These are phyloP conservation scores for Lucifuga dentata DNA, from an alignment of 2,113 vertebrate species.

Conservation along the genomic window DNA sequence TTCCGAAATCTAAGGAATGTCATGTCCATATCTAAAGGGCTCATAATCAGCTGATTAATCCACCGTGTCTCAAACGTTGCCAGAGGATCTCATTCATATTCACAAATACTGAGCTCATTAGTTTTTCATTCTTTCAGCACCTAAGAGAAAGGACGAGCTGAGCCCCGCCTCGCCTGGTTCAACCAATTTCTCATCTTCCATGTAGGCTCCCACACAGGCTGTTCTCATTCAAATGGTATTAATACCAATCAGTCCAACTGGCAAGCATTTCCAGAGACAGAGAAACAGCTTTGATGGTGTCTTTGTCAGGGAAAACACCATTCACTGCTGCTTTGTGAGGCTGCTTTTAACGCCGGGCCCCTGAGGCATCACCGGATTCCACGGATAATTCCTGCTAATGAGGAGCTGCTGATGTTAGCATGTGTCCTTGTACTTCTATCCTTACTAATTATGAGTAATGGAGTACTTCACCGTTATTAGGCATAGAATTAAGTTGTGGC, in stretches of 20 bases:
- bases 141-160: background rate
- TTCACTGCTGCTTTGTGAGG: slow-evolving; percentile 6
- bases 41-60: too few species aligned
- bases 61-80: too few species aligned
- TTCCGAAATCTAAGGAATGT: too few species aligned
- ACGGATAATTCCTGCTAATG: slow-evolving; percentile 10
- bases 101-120: slow-evolving; percentile 16
- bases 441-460: too few species aligned
- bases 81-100: background rate
- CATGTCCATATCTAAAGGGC: too few species aligned
- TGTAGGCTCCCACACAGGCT: slow-evolving; percentile 14
- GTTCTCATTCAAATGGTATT: slow-evolving; percentile 28
- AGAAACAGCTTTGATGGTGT: background rate
- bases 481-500: too few species aligned
- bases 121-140: slow-evolving; percentile 27
- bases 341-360: slow-evolving; percentile 2
- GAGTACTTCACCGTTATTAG: too few species aligned
- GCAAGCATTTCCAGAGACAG: slow-evolving; percentile 16
- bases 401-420: background rate
- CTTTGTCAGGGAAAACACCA: slow-evolving; percentile 22
- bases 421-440: background rate
- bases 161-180: background rate
- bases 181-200: slow-evolving; percentile 20
- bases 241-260: slow-evolving; percentile 27
- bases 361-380: slow-evolving; percentile 16